Percentiles rank a stretch among this genome's conserved stretches.
These are phyloP conservation scores for Wasmannia auropunctata DNA, from an alignment of 1,140 invertebrate genomes.

Conservation along the genomic window DNA sequence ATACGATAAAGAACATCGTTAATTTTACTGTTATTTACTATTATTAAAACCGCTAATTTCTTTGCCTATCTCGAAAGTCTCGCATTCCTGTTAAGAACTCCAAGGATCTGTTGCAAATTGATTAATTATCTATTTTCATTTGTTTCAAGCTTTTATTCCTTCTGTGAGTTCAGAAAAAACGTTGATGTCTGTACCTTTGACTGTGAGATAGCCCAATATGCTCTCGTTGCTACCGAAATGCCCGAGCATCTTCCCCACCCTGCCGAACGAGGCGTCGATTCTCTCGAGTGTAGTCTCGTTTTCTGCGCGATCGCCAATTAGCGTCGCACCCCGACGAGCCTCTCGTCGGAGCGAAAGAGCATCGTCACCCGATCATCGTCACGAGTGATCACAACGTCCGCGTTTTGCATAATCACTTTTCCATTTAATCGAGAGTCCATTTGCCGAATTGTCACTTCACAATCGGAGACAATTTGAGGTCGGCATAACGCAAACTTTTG, in stretches of 20 bases:
- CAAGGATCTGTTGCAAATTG: background rate
- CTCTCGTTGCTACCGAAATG: slow-evolving; percentile 80
- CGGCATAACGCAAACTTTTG: background rate
- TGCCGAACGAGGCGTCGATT: background rate
- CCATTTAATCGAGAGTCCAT: background rate
- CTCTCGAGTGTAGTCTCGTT: background rate
- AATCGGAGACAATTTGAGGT: background rate
- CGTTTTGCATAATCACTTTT: slow-evolving; percentile 30
- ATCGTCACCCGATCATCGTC: slow-evolving; percentile 32
- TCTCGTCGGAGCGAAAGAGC: slow-evolving; percentile 17
- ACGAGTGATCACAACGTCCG: background rate
- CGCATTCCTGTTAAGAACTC: background rate
- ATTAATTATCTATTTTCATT: background rate
- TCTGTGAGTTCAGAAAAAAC: background rate
- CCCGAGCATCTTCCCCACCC: slow-evolving; percentile 76
- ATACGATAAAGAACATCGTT: background rate
- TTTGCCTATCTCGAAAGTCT: background rate
- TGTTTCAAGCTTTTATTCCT: background rate
- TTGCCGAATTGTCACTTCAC: background rate
- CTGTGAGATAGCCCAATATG: slow-evolving; percentile 77
- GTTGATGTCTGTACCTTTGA: slow-evolving; percentile 71
- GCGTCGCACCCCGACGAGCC: slow-evolving; percentile 16
- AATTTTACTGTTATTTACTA: background rate
- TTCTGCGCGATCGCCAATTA: slow-evolving; percentile 1
- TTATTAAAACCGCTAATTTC: background rate